phyloP scores from a whole-genome alignment of 2,113 vertebrate genomes.

The Australoheros scitulus region DNA sequence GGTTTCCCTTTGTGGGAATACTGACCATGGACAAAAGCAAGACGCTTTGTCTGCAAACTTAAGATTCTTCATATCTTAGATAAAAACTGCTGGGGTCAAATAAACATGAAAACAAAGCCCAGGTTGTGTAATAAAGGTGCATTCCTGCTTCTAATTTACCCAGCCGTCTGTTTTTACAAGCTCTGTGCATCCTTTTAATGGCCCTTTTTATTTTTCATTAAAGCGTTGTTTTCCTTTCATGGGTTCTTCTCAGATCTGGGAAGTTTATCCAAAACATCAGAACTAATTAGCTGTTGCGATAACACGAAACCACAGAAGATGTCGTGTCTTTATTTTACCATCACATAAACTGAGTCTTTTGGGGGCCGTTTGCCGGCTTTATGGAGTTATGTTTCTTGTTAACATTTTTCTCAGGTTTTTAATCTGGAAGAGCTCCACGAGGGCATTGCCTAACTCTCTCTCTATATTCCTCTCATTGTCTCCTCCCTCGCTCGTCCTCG shows the following conservation, averaged over 20 bases:
- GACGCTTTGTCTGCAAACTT: not conserved
- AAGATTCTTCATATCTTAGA: not conserved
- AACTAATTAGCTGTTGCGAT: constrained; percentile 66
- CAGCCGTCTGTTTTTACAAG: not conserved
- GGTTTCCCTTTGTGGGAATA: too few relatives aligned
- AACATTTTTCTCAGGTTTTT: constrained; percentile 59
- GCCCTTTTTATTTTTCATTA: constrained; percentile 53
- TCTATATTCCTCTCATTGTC: not conserved
- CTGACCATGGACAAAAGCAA: not conserved
- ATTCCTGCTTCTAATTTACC: not conserved
- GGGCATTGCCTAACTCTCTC: constrained; percentile 9
- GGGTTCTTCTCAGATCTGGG: constrained; percentile 44
- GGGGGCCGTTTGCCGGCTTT: constrained; percentile 38
- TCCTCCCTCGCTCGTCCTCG: constrained; percentile 6
- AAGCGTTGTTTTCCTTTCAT: constrained; percentile 47
- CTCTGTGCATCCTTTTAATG: constrained; percentile 12
- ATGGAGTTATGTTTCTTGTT: constrained; percentile 64
- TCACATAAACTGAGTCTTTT: constrained; percentile 16
- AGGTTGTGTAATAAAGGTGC: constrained; percentile 14
- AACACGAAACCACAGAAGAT: constrained; percentile 54
- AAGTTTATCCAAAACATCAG: constrained; percentile 54
- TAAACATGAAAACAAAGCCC: not conserved
- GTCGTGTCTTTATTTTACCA: constrained; percentile 46
- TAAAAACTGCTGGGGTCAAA: not conserved
- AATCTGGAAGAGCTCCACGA: constrained; percentile 39